Evolutionary conservation across 1,140 invertebrate species (phyloP).

Genomic region (Drosophila kikkawai): DNA sequence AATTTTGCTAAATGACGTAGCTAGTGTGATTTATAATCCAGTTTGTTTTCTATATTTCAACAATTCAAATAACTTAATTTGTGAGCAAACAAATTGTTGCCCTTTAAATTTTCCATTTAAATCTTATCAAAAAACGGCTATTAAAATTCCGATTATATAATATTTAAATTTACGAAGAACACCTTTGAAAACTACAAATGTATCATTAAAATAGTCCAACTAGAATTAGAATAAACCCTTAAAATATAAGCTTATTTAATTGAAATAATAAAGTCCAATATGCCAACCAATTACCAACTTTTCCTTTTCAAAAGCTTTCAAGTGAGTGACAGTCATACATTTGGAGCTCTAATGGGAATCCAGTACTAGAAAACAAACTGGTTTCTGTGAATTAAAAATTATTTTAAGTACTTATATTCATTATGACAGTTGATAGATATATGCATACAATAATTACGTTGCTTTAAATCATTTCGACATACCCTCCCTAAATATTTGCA

Average conservation of each 20-base stretch:
- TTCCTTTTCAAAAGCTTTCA: constrained; percentile 6
- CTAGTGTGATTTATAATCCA: background rate
- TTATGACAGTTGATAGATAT: background rate
- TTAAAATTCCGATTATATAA: no score
- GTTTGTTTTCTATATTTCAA: background rate
- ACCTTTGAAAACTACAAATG: background rate
- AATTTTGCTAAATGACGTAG: background rate
- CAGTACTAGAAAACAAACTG: constrained; percentile 12
- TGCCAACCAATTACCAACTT: constrained; percentile 7
- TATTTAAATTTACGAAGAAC: background rate
- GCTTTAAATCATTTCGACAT: background rate
- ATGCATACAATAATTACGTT: background rate
- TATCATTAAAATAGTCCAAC: background rate
- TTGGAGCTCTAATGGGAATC: background rate
- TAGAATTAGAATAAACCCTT: background rate
- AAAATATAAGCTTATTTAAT: background rate
- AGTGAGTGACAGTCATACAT: constrained; percentile 8
- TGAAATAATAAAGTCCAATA: background rate
- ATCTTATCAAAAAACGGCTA: no score
- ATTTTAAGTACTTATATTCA: constrained; percentile 1
- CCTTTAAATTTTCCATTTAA: background rate
- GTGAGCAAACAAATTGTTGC: background rate
- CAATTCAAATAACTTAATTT: background rate
- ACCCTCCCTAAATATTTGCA: background rate
- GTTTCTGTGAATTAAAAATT: background rate